Conservation (phyloP, 1,140 invertebrate genomes). For the Catajapyx aquilonaris region DNA sequence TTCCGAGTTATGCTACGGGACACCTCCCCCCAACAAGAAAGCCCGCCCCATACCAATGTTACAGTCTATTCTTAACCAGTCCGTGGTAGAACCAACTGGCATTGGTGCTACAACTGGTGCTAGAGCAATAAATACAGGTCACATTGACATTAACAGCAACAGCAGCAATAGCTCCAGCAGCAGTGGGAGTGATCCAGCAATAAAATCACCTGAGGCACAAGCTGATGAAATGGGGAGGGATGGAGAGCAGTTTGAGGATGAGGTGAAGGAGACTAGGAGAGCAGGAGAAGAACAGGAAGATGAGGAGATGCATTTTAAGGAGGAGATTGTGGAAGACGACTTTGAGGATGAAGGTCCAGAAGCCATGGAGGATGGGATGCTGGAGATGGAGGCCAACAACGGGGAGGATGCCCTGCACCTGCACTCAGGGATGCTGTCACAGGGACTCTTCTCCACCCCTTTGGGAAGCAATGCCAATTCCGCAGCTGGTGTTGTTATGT, state of each 20-base stretch:
- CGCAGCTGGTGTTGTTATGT: too few relatives aligned
- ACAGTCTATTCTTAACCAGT: slow-evolving; percentile 9
- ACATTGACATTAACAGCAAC: neutral
- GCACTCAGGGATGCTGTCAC: too few relatives aligned
- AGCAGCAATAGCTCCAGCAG: slow-evolving; percentile 1
- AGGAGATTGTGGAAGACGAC: neutral
- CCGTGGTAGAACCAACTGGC: too few relatives aligned
- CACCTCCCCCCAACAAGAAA: slow-evolving; percentile 6
- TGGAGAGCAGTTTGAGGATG: neutral
- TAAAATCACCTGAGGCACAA: neutral
- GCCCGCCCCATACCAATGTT: slow-evolving; percentile 9
- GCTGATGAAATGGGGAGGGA: slow-evolving; percentile 1
- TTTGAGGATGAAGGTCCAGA: slow-evolving; percentile 3
- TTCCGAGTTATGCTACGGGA: too few relatives aligned
- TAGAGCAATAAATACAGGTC: neutral
- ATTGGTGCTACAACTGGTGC: too few relatives aligned
- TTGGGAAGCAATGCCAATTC: too few relatives aligned
- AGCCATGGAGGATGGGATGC: neutral
- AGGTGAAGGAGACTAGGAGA: slow-evolving; percentile 1
- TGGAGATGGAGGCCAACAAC: neutral
- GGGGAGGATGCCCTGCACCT: too few relatives aligned
- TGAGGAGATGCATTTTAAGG: neutral
- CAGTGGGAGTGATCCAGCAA: neutral
- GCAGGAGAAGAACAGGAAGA: slow-evolving; percentile 1
- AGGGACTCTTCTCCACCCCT: too few relatives aligned